Evolutionary conservation across 1,140 invertebrate species (phyloP), one percentile per base, ranked within the genome.

Genomic region (Bacillus rossius): DNA sequence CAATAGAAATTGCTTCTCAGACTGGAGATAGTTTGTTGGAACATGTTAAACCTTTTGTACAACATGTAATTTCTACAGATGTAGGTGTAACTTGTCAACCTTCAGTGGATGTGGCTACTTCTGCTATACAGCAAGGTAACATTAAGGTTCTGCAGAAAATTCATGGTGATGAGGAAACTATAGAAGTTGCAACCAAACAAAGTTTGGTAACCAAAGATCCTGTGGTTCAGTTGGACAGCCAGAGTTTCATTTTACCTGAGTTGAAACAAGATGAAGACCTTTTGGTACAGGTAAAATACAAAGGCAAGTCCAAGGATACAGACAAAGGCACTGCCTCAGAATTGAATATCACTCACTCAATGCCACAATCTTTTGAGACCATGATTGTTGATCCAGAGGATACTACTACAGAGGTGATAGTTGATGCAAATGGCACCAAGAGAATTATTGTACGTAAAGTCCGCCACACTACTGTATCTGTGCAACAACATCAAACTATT

Each of bases 361-460:
- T 83, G 22, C 86, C 85, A n/a, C 85, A 88, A 63, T 81, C 86
- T 0, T 89, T 89, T 66, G 88, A 89, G 69, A 89, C 88, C 1
- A 77, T 89, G 2, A 79, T 89, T 61, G 79, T 86, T 0, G 87
- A 90, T 69, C 88, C 88, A 0, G 86, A 89, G 70, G 84, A 89
- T 67, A 85, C 83, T 8, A 77, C 80, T n/a, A 88, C 86, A 8
- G 87, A 90, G 73, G 84, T 91, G 2, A 82, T 91, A 7, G 85
- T 89, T 0, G 87, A 88, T 63, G 79, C 86, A 22, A 87, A 91
- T 72, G 88, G 88, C n/a, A 88, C 85, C 0, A 89, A 87, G 63
- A 79, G 86, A 61, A 89, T 91, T 56, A 86, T 91, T 47, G 83
- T 91, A 0, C 84, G 81, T 59, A 89, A 88, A 71, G 61, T 77